Evolutionary conservation across 1,140 invertebrate genomes (phyloP).

Genomic region (Drosophila ercepeae): DNA sequence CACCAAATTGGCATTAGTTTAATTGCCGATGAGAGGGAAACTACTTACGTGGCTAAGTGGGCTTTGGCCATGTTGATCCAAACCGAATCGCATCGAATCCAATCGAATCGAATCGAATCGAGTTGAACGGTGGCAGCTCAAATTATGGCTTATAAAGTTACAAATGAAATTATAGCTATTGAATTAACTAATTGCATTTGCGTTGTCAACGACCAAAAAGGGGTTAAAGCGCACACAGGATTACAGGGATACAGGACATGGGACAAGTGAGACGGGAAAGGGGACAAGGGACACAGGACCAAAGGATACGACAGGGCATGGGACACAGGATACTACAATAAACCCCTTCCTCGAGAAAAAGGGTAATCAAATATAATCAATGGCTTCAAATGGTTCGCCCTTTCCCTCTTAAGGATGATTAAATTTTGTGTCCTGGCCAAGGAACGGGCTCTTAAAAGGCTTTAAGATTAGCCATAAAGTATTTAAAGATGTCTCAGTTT

Average conservation of each 20-base stretch:
- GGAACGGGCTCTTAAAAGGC: too few species aligned
- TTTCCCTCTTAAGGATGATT: constrained; percentile 19
- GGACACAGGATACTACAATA: not conserved
- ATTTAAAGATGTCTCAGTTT: too few species aligned
- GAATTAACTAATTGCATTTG: constrained; percentile 70
- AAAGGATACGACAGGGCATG: not conserved
- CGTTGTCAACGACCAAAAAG: constrained; percentile 4
- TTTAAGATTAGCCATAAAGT: not conserved
- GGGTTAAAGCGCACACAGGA: not conserved
- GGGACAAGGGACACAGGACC: not conserved
- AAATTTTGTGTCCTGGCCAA: constrained; percentile 6
- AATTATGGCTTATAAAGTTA: constrained; percentile 55
- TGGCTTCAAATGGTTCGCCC: constrained; percentile 31
- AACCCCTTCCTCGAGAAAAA: not conserved
- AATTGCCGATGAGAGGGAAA: constrained; percentile 54
- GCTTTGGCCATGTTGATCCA: constrained; percentile 6
- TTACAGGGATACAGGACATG: not conserved
- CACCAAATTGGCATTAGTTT: constrained; percentile 70
- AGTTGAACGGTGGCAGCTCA: constrained; percentile 20
- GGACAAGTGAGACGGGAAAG: not conserved
- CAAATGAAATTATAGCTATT: constrained; percentile 66
- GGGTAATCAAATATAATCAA: constrained; percentile 41
- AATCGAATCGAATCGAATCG: constrained; percentile 3
- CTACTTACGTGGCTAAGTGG: constrained; percentile 34
- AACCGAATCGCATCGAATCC: not conserved